Evolutionary conservation across 2,113 vertebrate genomes (phyloP).

Genomic region (Bombycilla garrulus): DNA sequence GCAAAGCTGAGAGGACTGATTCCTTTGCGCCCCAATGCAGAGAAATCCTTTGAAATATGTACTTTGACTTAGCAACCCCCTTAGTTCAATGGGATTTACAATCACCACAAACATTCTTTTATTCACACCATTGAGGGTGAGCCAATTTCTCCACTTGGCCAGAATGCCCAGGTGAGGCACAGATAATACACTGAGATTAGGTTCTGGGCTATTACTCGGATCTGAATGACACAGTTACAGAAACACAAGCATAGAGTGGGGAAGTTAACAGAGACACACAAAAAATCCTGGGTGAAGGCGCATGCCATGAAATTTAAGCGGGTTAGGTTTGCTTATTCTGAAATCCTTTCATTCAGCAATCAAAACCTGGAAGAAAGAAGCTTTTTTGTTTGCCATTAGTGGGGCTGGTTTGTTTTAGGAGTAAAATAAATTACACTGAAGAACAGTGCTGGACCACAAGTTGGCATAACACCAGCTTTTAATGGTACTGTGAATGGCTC

Average conservation of each 20-base stretch:
- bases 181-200: not conserved
- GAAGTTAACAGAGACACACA: not conserved
- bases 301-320: conserved; percentile 7
- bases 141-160: not conserved
- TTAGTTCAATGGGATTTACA: not conserved
- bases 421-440: conserved; percentile 47
- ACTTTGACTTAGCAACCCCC: not conserved
- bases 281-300: not conserved
- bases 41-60: not conserved
- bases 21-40: not conserved
- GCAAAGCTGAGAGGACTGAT: not conserved
- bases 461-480: conserved; percentile 39
- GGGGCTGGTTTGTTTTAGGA: conserved; percentile 24
- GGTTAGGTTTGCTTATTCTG: not conserved
- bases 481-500: conserved; percentile 39
- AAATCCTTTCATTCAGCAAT: conserved; percentile 23
- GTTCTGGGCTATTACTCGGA: not conserved
- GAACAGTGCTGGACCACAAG: not conserved
- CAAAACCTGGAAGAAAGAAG: conserved; percentile 6
- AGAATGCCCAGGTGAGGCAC: not conserved
- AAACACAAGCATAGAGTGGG: not conserved
- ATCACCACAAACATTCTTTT: not conserved
- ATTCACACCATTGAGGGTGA: not conserved
- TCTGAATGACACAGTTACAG: not conserved
- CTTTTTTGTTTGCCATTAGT: conserved; percentile 18